Evolutionary conservation across 2,888 invertebrate genomes (phyloP).

Genomic region (Heliconius hortense): DNA sequence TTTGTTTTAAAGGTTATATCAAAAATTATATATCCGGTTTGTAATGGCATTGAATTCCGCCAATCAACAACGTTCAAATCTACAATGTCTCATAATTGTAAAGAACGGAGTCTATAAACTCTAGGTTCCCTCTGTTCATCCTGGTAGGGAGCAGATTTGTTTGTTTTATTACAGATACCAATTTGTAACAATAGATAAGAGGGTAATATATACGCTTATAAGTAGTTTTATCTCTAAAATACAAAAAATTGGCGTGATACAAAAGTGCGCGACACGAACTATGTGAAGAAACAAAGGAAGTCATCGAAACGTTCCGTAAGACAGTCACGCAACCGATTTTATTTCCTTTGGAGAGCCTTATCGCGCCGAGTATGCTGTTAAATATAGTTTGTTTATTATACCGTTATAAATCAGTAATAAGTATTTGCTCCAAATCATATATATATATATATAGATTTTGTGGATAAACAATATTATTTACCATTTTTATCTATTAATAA

Average conservation of each 20-base stretch:
- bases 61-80: too few relatives aligned
- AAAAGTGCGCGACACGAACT: slow-evolving; percentile 55
- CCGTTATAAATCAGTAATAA: slow-evolving; percentile 8
- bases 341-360: slow-evolving; percentile 34
- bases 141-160: background rate
- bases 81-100: too few relatives aligned
- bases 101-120: too few relatives aligned
- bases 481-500: too few relatives aligned
- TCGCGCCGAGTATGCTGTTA: slow-evolving; percentile 27
- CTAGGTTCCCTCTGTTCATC: too few relatives aligned
- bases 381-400: slow-evolving; percentile 27
- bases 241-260: slow-evolving; percentile 43
- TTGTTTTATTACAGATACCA: background rate
- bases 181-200: slow-evolving; percentile 10
- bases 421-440: background rate
- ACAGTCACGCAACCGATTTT: slow-evolving; percentile 66
- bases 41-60: background rate
- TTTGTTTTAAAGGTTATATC: background rate
- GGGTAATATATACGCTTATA: slow-evolving; percentile 20
- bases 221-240: slow-evolving; percentile 31
- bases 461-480: too few relatives aligned
- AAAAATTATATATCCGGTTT: background rate
- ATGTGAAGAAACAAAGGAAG: slow-evolving; percentile 73
- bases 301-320: slow-evolving; percentile 68
- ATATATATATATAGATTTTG: too few relatives aligned